Conservation (phyloP, 2,797 vertebrate genomes). For the Poeciliopsis infans region DNA sequence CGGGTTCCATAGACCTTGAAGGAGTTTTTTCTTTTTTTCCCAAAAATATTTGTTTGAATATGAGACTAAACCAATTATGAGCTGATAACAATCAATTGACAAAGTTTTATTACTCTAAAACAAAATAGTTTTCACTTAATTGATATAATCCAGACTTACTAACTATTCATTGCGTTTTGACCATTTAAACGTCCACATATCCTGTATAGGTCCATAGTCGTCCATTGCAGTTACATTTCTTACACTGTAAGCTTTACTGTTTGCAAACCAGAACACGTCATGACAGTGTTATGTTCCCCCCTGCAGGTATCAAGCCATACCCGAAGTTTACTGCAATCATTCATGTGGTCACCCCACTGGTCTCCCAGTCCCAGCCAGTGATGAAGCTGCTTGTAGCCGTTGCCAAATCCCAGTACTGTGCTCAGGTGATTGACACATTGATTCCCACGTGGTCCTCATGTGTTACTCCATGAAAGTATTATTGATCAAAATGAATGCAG, state of each 20-base stretch:
- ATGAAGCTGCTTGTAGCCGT: slow-evolving; percentile 96
- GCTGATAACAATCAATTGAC: not conserved
- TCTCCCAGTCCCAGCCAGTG: slow-evolving; percentile 97
- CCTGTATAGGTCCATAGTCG: too few relatives aligned
- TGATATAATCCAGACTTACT: not conserved
- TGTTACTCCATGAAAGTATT: not conserved
- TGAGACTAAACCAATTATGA: not conserved
- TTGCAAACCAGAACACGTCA: not conserved
- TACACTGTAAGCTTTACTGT: not conserved
- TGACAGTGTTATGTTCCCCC: not conserved
- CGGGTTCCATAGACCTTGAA: not conserved
- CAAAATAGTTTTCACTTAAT: not conserved
- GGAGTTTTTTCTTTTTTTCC: not conserved
- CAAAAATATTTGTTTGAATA: not conserved
- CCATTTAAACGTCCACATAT: not conserved
- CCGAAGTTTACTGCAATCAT: slow-evolving; percentile 96
- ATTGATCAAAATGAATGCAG: not conserved
- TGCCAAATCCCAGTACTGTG: slow-evolving; percentile 97
- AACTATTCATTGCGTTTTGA: not conserved
- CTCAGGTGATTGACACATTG: slow-evolving; percentile 85
- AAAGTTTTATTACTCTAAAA: not conserved
- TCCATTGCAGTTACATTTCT: not conserved
- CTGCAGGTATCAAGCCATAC: slow-evolving; percentile 89
- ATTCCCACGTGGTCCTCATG: not conserved
- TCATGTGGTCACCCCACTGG: slow-evolving; percentile 94